Evolutionary conservation across 2,888 invertebrate species (phyloP).

Genomic region (Sclerodermus sp.): DNA sequence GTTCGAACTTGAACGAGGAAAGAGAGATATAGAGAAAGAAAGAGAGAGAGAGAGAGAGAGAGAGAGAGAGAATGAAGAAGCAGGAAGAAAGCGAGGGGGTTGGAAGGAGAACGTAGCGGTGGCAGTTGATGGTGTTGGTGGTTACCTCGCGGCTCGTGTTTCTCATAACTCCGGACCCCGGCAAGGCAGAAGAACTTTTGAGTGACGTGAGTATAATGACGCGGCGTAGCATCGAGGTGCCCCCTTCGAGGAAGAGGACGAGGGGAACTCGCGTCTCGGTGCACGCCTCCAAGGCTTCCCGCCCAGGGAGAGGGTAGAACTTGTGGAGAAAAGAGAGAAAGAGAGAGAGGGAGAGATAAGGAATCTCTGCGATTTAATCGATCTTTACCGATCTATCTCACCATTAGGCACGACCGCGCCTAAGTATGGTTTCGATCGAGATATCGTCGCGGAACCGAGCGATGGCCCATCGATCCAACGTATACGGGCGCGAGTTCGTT

Average conservation of each 20-base stretch:
- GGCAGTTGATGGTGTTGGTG: conserved; percentile 29
- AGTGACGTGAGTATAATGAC: conserved; percentile 54
- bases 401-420: conserved; percentile 30
- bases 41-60: conserved; percentile 8
- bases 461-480: too few species aligned
- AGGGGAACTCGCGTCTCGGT: conserved; percentile 14
- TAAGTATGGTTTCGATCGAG: conserved; percentile 11
- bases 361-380: conserved; percentile 45
- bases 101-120: conserved; percentile 8
- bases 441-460: background rate
- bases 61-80: background rate
- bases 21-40: conserved; percentile 6
- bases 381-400: conserved; percentile 38
- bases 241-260: conserved; percentile 9
- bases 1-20: conserved; percentile 21
- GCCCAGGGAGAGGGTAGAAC: conserved; percentile 21
- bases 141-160: conserved; percentile 40
- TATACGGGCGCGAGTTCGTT: too few species aligned
- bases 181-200: conserved; percentile 36
- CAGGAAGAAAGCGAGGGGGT: background rate
- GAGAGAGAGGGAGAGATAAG: conserved; percentile 25
- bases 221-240: conserved; percentile 34
- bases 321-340: conserved; percentile 29
- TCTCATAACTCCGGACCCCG: conserved; percentile 40
- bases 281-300: conserved; percentile 33